phyloP scores from a whole-genome alignment of 1,140 invertebrate genomes.

The Octopus sinensis region DNA sequence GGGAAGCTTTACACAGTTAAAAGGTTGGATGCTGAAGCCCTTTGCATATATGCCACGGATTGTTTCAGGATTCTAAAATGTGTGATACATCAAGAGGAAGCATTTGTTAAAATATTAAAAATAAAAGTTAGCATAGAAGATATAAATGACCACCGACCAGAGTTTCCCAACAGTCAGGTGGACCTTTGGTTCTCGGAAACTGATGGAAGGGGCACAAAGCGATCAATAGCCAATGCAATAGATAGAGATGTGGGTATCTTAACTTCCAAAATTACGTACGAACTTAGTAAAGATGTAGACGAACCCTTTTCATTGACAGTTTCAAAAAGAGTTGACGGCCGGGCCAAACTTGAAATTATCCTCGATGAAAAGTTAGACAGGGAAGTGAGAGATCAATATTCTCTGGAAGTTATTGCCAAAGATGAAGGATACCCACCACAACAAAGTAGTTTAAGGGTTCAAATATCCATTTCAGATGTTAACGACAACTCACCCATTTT shows the following conservation, averaged over 20 bases:
- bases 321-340: conserved; percentile 34
- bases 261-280: conserved; percentile 31
- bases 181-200: conserved; percentile 55
- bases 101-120: conserved; percentile 78
- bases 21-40: neutral
- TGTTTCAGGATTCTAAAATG: neutral
- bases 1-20: conserved; percentile 1
- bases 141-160: conserved; percentile 88
- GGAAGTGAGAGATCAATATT: conserved; percentile 74
- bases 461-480: conserved; percentile 84
- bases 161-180: conserved; percentile 61
- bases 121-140: conserved; percentile 72
- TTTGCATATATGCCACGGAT: neutral
- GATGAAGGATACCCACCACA: conserved; percentile 73
- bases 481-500: conserved; percentile 88
- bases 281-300: conserved; percentile 38
- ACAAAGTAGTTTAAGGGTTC: conserved; percentile 69
- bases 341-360: conserved; percentile 37
- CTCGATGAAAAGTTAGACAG: conserved; percentile 79
- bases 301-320: conserved; percentile 34
- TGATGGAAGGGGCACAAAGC: conserved; percentile 62
- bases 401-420: conserved; percentile 74
- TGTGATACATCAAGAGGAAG: conserved; percentile 71
- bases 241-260: conserved; percentile 62
- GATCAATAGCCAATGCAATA: conserved; percentile 60